Percentiles rank a stretch among this genome's conserved stretches.
Conservation (phyloP, 1,140 invertebrate species). For the Sesamia nonagrioides region DNA sequence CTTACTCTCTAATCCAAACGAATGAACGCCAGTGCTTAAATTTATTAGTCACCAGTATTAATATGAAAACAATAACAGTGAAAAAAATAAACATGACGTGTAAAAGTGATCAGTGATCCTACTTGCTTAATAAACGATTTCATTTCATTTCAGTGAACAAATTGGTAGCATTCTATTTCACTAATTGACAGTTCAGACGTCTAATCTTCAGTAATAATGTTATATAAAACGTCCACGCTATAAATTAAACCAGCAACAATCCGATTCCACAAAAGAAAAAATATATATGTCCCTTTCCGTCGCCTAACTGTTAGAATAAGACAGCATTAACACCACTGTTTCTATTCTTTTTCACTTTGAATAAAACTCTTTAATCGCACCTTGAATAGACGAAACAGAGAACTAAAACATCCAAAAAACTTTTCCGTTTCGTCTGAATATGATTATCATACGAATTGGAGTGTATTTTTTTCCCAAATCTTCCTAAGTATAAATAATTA, state of each 20-base stretch:
- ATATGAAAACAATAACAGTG: conserved; percentile 4
- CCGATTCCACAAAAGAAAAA: conserved; percentile 1
- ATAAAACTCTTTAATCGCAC: neutral
- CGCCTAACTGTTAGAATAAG: conserved; percentile 33
- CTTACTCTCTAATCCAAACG: neutral
- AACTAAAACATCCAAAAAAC: conserved; percentile 4
- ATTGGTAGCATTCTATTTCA: conserved; percentile 8
- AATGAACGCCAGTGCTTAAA: neutral
- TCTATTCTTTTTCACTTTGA: neutral
- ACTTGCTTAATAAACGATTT: too few species aligned
- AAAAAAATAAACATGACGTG: too few species aligned
- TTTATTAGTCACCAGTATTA: conserved; percentile 7
- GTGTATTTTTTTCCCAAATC: neutral
- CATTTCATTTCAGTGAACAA: too few species aligned
- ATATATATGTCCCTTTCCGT: conserved; percentile 30
- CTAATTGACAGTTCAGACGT: conserved; percentile 4
- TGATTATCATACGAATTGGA: neutral
- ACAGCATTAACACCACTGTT: neutral
- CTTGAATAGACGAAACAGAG: conserved; percentile 14
- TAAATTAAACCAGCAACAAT: conserved; percentile 51
- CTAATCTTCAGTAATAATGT: conserved; percentile 32
- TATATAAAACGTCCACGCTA: conserved; percentile 39
- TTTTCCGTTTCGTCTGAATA: conserved; percentile 4
- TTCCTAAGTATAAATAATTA: conserved; percentile 18
- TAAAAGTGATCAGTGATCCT: too few species aligned